Evolutionary conservation across 1,140 invertebrate genomes (phyloP).

Genomic region (Bombus superbus): DNA sequence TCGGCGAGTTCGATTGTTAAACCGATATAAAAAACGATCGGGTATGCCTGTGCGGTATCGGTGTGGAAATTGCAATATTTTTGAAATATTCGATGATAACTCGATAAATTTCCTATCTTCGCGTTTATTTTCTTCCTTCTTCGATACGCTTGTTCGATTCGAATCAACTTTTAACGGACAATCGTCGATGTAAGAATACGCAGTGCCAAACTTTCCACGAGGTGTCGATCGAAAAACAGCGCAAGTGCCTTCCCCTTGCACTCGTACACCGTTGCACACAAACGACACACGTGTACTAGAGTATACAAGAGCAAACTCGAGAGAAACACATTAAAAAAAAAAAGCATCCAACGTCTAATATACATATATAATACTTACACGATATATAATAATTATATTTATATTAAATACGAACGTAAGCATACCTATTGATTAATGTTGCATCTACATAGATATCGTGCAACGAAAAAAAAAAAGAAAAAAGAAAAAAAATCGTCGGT

Average conservation of each 20-base stretch:
- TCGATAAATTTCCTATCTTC: not conserved
- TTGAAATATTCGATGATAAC: not conserved
- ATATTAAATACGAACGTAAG: slow-evolving; percentile 79
- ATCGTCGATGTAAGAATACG: not conserved
- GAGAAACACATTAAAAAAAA: slow-evolving; percentile 39
- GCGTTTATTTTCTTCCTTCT: too few relatives aligned
- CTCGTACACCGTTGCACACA: slow-evolving; percentile 79
- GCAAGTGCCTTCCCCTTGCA: slow-evolving; percentile 83
- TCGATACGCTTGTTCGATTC: not conserved
- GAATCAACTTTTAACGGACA: not conserved
- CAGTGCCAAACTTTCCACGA: slow-evolving; percentile 60
- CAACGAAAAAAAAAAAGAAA: slow-evolving; percentile 67
- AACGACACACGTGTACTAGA: slow-evolving; percentile 52
- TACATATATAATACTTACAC: slow-evolving; percentile 31
- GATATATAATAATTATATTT: slow-evolving; percentile 82
- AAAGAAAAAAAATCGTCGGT: slow-evolving; percentile 30
- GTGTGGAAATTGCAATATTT: not conserved
- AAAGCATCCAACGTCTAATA: slow-evolving; percentile 63
- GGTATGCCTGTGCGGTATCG: too few relatives aligned
- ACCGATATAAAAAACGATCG: too few relatives aligned
- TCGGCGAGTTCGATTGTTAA: not conserved
- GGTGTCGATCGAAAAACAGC: slow-evolving; percentile 72
- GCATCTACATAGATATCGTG: slow-evolving; percentile 70
- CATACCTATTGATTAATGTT: slow-evolving; percentile 72
- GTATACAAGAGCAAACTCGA: slow-evolving; percentile 46